A percentile compares a stretch with the other conserved stretches of the same genome.
These are phyloP conservation scores for Iphiclides podalirius DNA, from an alignment of 2,888 invertebrate genomes.

Conservation along the genomic window DNA sequence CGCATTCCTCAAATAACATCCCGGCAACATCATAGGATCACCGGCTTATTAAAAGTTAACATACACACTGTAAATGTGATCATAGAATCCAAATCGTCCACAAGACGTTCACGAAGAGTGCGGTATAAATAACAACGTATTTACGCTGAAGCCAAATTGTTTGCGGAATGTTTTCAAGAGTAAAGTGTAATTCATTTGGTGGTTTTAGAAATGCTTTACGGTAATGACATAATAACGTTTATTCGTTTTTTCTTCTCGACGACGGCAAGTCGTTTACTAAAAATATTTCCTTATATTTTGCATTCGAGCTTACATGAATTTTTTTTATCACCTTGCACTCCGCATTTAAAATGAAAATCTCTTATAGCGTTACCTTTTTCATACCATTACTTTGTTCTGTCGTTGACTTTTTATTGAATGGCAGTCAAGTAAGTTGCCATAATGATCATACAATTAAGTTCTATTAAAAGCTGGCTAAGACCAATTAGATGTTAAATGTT, in stretches of 20 bases:
- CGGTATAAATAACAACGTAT: conserved; percentile 11
- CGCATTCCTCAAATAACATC: background rate
- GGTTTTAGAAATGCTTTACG: conserved; percentile 5
- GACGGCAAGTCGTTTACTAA: conserved; percentile 6
- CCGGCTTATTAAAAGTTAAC: background rate
- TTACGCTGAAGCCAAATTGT: conserved; percentile 12
- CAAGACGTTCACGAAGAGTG: conserved; percentile 3
- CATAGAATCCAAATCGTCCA: background rate
- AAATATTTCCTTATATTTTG: background rate
- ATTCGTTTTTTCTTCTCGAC: background rate
- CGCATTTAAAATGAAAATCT: too few species aligned
- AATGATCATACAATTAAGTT: too few species aligned
- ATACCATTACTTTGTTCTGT: too few species aligned
- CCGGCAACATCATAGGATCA: background rate
- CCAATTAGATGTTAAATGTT: too few species aligned
- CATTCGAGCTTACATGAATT: too few species aligned
- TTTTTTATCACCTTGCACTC: too few species aligned
- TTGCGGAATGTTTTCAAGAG: conserved; percentile 6
- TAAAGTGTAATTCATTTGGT: conserved; percentile 11
- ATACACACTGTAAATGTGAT: background rate
- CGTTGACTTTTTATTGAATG: too few species aligned
- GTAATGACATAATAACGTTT: conserved; percentile 3
- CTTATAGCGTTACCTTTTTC: too few species aligned
- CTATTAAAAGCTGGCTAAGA: too few species aligned
- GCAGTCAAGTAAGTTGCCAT: too few species aligned